Evolutionary conservation across 1,140 invertebrate genomes (phyloP), one percentile per base, ranked within the genome.

Genomic region (Achroia grisella): DNA sequence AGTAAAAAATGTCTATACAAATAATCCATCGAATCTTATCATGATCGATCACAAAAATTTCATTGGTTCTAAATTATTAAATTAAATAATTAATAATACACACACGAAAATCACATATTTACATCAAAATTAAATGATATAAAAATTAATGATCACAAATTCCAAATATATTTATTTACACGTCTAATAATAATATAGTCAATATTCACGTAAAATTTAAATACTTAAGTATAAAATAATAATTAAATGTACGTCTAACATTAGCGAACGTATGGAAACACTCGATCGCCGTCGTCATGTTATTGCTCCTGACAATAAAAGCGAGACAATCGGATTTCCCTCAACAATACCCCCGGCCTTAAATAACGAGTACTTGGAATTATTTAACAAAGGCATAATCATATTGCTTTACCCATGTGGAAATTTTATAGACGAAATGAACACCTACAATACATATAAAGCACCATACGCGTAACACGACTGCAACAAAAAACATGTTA

Each of bases 81-180:
- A 43, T 47, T 64, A 74, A 68, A 66, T 66, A 65, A 23, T 23
- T 23, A 23, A 52, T 48, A 58, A 64, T 52, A 62, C 56, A 77
- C 69, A 72, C 66, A 50, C 44, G 62, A 67, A 73, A 66, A 77
- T 70, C 68, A 82, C 68, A 76, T 78, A 83, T 83, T 75, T 82
- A 80, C 76, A 80, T 58, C 48, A 41, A 59, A 71, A 68, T 60
- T 39, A 62, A 62, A 61, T 59, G 49, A 70, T 56, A 60, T 50
- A 73, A 65, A 23, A 77, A 68, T 66, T 58, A 71, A 68, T 23
- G 17, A 78, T 78, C 72, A 78, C 69, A 56, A 69, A 64, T 41
- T 54, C 51, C 45, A 61, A 66, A 51, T 62, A 54, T 77, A 76
- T 79, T 74, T 74, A 79, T 70, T 74, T 74, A 79, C 71, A 73